phyloP scores from a whole-genome alignment of 2,888 invertebrate genomes.

The Agonum fuliginosum region DNA sequence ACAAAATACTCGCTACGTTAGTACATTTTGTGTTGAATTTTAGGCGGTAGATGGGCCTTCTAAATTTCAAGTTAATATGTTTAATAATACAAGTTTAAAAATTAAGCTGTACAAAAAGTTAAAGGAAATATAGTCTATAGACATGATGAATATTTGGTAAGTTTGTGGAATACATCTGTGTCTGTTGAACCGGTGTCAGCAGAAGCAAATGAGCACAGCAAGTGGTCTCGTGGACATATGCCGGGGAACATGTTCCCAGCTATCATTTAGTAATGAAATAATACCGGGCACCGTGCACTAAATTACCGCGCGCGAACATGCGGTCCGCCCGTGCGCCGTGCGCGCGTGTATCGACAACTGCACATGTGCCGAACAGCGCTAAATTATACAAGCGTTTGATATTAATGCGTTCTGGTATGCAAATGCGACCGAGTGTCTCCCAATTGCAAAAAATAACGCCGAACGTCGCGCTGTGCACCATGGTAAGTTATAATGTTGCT shows the following conservation, averaged over 20 bases:
- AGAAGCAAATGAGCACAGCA: background rate
- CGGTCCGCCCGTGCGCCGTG: slow-evolving; percentile 22
- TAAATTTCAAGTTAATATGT: no score
- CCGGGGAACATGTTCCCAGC: slow-evolving; percentile 25
- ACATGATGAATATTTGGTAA: no score
- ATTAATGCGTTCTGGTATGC: slow-evolving; percentile 55
- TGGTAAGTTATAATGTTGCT: slow-evolving; percentile 27
- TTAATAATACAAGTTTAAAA: no score
- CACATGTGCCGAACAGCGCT: slow-evolving; percentile 54
- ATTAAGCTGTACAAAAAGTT: no score
- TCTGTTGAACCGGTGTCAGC: no score
- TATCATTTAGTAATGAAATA: slow-evolving; percentile 58
- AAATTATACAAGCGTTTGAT: slow-evolving; percentile 52
- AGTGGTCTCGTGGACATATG: slow-evolving; percentile 10
- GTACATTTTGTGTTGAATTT: no score
- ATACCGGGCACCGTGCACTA: slow-evolving; percentile 51
- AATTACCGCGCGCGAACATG: slow-evolving; percentile 54
- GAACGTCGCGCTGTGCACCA: background rate
- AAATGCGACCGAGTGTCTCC: slow-evolving; percentile 27
- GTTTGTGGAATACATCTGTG: no score
- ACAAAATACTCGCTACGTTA: no score
- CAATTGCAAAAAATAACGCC: slow-evolving; percentile 5
- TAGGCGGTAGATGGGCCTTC: no score
- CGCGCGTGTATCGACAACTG: slow-evolving; percentile 49
- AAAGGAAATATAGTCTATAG: no score